Conservation (phyloP, 1,140 invertebrate genomes). For the Panagrolaimus sp. region DNA sequence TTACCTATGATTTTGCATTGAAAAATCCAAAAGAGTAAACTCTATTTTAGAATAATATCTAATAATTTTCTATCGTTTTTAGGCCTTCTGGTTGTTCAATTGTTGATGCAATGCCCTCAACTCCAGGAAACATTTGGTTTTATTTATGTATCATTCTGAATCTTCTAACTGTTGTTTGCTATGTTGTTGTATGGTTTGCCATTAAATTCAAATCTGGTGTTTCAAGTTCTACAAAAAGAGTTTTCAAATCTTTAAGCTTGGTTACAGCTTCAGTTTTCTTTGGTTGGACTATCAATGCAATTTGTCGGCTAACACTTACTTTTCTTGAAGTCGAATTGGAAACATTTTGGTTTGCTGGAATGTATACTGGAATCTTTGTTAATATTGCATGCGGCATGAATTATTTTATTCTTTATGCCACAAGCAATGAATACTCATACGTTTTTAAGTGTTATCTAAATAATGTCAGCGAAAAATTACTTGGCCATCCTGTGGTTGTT, state of each 20-base stretch:
- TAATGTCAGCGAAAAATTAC: background rate
- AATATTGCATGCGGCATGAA: background rate
- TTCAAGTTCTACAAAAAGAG: background rate
- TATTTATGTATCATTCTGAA: background rate
- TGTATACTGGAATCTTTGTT: constrained; percentile 2
- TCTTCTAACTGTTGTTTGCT: background rate
- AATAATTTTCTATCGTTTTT: background rate
- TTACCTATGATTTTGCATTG: background rate
- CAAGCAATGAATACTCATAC: background rate
- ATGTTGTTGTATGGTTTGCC: background rate
- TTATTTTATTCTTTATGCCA: background rate
- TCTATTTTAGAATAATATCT: background rate
- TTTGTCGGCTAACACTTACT: background rate
- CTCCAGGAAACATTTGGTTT: background rate
- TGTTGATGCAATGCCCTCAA: constrained; percentile 4
- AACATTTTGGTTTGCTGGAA: background rate
- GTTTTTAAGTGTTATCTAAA: background rate
- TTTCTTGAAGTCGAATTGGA: background rate
- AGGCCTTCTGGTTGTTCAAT: constrained; percentile 9
- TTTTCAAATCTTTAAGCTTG: background rate
- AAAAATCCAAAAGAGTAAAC: constrained; percentile 6
- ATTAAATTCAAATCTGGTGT: constrained; percentile 1
- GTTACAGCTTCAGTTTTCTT: background rate
- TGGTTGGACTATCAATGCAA: background rate
- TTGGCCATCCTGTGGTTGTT: background rate